Base-by-base conservation (phyloP, 2,113 vertebrate species). In the Xyrauchen texanus region DNA sequence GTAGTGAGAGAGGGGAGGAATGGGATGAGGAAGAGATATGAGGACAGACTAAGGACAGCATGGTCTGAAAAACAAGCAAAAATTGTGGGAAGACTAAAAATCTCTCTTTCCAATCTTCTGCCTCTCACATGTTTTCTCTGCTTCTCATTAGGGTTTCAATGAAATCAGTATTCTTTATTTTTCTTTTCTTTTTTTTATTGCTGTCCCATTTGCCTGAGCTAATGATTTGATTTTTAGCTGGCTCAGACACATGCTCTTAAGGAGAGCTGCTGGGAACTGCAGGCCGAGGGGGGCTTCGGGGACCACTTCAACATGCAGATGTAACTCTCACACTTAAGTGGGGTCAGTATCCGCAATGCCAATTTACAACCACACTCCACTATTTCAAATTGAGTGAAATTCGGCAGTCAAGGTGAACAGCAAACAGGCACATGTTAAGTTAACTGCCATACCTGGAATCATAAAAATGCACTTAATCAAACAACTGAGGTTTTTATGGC, bases 211-310 rank as follows among this genome's bases (percentile, higher is more conserved):
- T 80, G 82, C 78, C 78, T 74, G 68, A 67, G 62, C 47, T 84
- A 84, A 84, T 84, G 78, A 81, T 69, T 63, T 81, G 71, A 42
- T 72, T 76, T 67, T 83, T 81, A 79, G 69, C 78, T 78, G 84
- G 74, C 75, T 70, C 47, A 44, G 60, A 51, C 42, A 52, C 61
- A 49, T 53, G 6, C 63, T 78, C 70, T 70, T 81, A 66, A 68
- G 63, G 42, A 73, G 73, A 62, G 52, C 53, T 77, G 16, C 51
- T n/a, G 68, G 68, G 72, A 79, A 76, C 60, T 47, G 15, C 66
- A 68, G 73, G 21, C 68, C 21, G n/a, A 7, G 16, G 5, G 49
- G 66, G 42, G 51, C 70, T 55, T 73, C 58, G 7, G 65, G 65
- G 81, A 9, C 64, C 73, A 80, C 80, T 79, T 55, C 65, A 79